Conservation (phyloP, 2,797 vertebrate species). For the Spinus olivaceus region DNA sequence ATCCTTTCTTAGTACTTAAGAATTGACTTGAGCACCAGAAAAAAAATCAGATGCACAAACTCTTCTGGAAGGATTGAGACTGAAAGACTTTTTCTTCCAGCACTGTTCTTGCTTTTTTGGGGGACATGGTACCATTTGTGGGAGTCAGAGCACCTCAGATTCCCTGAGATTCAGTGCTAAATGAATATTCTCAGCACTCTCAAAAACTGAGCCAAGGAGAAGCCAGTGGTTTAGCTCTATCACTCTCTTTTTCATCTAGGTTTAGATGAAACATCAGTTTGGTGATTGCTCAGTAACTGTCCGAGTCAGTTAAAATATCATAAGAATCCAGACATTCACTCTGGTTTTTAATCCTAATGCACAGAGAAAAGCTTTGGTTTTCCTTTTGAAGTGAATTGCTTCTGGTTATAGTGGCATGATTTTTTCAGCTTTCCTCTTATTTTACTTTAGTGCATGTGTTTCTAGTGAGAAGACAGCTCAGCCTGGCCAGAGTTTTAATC, state of each 20-base stretch:
- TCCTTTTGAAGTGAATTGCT: neutral
- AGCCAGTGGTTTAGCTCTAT: neutral
- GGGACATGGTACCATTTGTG: neutral
- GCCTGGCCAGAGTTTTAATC: neutral
- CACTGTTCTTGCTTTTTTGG: neutral
- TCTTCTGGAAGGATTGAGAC: neutral
- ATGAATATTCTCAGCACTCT: neutral
- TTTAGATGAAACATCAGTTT: neutral
- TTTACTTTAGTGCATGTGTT: neutral
- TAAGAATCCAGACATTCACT: neutral
- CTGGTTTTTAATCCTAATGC: neutral
- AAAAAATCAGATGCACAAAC: neutral
- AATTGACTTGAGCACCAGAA: neutral
- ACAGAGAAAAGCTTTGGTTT: slow-evolving; percentile 21
- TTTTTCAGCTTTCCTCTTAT: neutral
- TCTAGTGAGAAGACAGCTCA: neutral
- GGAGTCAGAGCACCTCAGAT: neutral
- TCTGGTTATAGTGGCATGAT: neutral
- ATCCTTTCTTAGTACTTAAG: neutral
- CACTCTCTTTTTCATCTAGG: neutral
- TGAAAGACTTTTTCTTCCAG: neutral
- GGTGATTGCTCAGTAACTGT: neutral
- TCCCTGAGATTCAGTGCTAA: neutral
- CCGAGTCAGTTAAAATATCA: neutral
- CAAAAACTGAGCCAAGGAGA: neutral